phyloP scores from a whole-genome alignment of 2,113 vertebrate genomes.

The Toxostoma redivivum region DNA sequence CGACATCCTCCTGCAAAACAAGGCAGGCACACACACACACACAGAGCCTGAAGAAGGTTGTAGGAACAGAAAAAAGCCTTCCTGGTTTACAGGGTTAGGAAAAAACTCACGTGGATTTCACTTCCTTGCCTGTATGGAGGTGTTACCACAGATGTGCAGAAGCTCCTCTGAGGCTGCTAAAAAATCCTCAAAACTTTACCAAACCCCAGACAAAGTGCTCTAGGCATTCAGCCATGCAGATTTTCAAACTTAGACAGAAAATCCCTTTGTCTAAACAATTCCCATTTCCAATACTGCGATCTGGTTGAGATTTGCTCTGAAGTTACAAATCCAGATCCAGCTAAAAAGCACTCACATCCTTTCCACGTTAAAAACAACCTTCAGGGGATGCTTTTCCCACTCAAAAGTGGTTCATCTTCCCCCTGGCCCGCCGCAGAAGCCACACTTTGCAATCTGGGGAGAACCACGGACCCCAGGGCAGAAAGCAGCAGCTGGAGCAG shows the following conservation, averaged over 20 bases:
- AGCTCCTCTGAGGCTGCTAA: neutral
- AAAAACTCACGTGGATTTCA: rapidly evolving
- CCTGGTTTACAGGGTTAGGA: neutral
- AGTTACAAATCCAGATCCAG: neutral
- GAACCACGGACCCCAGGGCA: neutral
- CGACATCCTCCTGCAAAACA: neutral
- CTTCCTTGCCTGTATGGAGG: neutral
- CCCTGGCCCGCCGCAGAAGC: neutral
- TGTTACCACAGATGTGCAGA: neutral
- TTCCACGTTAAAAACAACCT: rapidly evolving
- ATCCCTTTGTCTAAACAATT: neutral
- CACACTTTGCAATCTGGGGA: neutral
- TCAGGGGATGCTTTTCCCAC: neutral
- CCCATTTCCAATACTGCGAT: rapidly evolving
- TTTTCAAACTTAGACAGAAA: neutral
- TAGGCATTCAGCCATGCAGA: rapidly evolving
- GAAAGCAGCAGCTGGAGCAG: neutral
- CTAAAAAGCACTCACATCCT: too few species aligned
- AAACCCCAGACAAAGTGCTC: rapidly evolving
- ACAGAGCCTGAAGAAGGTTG: rapidly evolving
- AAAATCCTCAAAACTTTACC: rapidly evolving
- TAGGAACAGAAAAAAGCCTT: neutral
- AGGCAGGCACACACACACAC: neutral
- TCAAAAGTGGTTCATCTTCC: too few species aligned
- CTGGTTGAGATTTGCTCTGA: rapidly evolving